A percentile compares a stretch with the other conserved stretches of the same genome.
Evolutionary conservation across 2,113 vertebrate genomes (phyloP).

Genomic region (Hippocampus mohnikei): DNA sequence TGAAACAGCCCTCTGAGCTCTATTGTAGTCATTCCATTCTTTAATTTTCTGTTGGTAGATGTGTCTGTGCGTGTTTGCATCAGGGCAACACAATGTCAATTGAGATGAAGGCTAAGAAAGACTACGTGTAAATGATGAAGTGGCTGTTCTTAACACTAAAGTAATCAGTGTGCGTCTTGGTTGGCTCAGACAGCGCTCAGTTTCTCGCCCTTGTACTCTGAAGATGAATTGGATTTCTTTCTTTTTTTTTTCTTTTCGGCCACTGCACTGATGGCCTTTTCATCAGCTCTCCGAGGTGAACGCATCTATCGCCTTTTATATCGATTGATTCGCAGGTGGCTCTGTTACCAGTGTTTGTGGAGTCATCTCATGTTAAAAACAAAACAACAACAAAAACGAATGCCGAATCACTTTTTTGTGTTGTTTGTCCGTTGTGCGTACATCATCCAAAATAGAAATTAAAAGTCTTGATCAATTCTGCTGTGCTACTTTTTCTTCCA

Average conservation of each 20-base stretch:
- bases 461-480: constrained; percentile 58
- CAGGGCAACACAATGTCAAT: constrained; percentile 20
- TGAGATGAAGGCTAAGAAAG: constrained; percentile 51
- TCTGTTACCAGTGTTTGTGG: constrained; percentile 28
- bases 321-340: constrained; percentile 15
- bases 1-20: constrained; percentile 21
- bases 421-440: constrained; percentile 52
- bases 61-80: constrained; percentile 18
- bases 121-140: constrained; percentile 9
- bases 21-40: constrained; percentile 59
- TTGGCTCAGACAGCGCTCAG: constrained; percentile 7
- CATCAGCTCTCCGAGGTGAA: constrained; percentile 25
- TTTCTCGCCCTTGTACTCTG: constrained; percentile 7
- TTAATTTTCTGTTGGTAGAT: constrained; percentile 41
- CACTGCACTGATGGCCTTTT: constrained; percentile 35
- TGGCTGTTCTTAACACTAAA: constrained; percentile 29
- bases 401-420: constrained; percentile 53
- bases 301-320: constrained; percentile 22
- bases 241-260: constrained; percentile 11
- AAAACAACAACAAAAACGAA: constrained; percentile 20
- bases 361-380: constrained; percentile 20
- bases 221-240: constrained; percentile 31
- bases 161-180: constrained; percentile 11
- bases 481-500: neutral
- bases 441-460: constrained; percentile 57